These are phyloP conservation scores for Argyrosomus regius DNA, from an alignment of 2,797 vertebrate species.

Conservation along the genomic window DNA sequence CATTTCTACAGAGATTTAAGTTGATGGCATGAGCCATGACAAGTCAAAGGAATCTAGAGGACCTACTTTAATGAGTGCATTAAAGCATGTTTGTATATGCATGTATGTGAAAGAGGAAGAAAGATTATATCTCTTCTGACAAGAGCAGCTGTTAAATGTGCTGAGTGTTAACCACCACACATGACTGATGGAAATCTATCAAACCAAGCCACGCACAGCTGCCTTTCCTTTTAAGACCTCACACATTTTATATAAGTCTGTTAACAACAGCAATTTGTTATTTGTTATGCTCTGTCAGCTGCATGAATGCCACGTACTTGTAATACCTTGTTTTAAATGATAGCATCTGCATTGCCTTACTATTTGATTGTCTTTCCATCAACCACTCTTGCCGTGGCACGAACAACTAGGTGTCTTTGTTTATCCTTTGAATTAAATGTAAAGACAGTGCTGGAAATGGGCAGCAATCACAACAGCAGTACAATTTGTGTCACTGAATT, in stretches of 20 bases:
- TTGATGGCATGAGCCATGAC: constrained; percentile 46
- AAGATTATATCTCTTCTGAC: background rate
- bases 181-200: constrained; percentile 26
- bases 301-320: background rate
- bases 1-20: constrained; percentile 45
- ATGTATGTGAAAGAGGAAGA: constrained; percentile 3
- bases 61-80: background rate
- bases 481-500: background rate
- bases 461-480: background rate
- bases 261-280: constrained; percentile 12
- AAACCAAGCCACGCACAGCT: constrained; percentile 16
- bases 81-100: background rate
- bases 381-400: background rate
- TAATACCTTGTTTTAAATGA: constrained; percentile 16
- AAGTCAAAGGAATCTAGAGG: constrained; percentile 30
- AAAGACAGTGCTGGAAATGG: background rate
- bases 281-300: background rate
- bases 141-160: constrained; percentile 9
- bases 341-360: background rate
- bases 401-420: background rate
- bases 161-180: constrained; percentile 4
- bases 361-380: background rate
- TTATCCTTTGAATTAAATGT: background rate
- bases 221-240: constrained; percentile 7
- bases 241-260: background rate